phyloP scores from a whole-genome alignment of 2,113 vertebrate species.

The Oceanodroma tethys region DNA sequence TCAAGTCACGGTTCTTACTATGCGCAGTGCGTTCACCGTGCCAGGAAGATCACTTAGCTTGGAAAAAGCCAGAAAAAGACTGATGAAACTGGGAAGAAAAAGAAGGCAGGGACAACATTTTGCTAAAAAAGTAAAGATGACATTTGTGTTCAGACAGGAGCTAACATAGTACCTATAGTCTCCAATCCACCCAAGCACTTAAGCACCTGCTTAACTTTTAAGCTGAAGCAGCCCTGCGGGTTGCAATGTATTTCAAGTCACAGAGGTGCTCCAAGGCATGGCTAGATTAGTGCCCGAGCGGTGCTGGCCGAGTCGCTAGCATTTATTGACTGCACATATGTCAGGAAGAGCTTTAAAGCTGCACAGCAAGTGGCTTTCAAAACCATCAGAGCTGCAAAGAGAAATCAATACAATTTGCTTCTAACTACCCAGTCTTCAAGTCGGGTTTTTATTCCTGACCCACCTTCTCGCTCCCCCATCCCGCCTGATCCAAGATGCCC shows the following conservation, averaged over 20 bases:
- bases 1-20: not conserved
- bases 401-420: slow-evolving; percentile 56
- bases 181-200: not conserved
- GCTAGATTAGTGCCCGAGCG: not conserved
- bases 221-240: not conserved
- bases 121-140: not conserved
- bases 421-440: not conserved
- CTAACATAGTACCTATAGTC: rapidly evolving
- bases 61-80: not conserved
- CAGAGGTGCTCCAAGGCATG: not conserved
- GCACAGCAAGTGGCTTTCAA: slow-evolving; percentile 48
- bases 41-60: not conserved
- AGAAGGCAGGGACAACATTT: not conserved
- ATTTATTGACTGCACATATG: slow-evolving; percentile 13
- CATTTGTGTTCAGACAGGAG: not conserved
- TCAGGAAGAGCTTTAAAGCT: slow-evolving; percentile 41
- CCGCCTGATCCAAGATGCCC: not conserved
- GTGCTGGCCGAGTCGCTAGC: not conserved
- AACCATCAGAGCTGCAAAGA: not conserved
- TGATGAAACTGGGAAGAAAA: not conserved
- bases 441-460: not conserved
- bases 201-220: slow-evolving; percentile 27
- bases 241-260: not conserved
- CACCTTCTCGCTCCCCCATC: not conserved
- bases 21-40: rapidly evolving